Evolutionary conservation across 2,888 invertebrate genomes (phyloP), one percentile per base, ranked within the genome.

Genomic region (Temnothorax unifasciatus): DNA sequence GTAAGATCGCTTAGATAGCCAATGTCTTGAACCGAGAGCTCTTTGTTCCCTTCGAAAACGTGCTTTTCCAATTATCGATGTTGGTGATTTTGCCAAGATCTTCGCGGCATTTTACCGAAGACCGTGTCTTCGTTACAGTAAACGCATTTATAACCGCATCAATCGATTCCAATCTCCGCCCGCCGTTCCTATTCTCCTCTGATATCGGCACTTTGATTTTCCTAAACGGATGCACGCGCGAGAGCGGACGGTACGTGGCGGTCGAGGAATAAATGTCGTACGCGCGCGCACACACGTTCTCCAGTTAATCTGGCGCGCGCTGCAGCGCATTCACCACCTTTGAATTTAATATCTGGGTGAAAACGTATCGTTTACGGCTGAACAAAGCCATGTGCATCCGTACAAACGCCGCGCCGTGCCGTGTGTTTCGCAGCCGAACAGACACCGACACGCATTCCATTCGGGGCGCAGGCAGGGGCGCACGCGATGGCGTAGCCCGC

Each of bases 1-100:
- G 89, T 84, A 86, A 89, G 88, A 85, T 83, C 85, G 84, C 84
- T 88, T 86, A 90, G 87, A 92, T 87, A 88, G 69, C 85, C 81
- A 54, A 13, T 86, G 79, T 89, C 89, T 87, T 76, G 74, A 86
- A 75, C 69, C 71, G 64, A 69, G 64, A 69, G 75, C 59, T 68
- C 83, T 89, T 87, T 84, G 73, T 84, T 79, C 61, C 73, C 21
- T 15, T 59, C 34, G 64, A 79, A 34, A 87, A 75, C n/a, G 54
- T 21, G 34, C 57, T 29, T 41, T 41, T 41, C 68, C 66, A 77
- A 68, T 77, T 68, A 34, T 34, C 38, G 50, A 6, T 47, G 21
- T 15, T 8, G 18, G 38, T 29, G 29, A 11, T 75, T 64, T 47
- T 64, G 34, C 29, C 34, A 15, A 29, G 9, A 61, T n/a, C n/a